Evolutionary conservation across 2,113 vertebrate genomes (phyloP).

Genomic region (Leptosomus discolor): DNA sequence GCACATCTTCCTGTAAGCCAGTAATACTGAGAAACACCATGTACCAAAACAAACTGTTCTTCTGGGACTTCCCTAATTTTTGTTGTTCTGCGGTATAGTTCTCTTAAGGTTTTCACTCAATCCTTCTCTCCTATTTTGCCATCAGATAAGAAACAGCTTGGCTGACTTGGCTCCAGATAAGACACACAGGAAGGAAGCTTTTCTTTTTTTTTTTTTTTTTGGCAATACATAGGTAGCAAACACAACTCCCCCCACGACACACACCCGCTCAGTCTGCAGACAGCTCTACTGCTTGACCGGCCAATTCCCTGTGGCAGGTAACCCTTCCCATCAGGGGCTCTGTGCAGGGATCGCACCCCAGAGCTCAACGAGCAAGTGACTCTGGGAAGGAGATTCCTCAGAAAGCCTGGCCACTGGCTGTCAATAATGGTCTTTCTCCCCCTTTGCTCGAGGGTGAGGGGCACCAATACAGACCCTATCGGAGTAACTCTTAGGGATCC

Average conservation of each 20-base stretch:
- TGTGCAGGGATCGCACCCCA: not conserved
- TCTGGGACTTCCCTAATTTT: not conserved
- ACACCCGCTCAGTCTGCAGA: not conserved
- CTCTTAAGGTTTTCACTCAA: not conserved
- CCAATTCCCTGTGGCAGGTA: not conserved
- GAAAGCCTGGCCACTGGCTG: not conserved
- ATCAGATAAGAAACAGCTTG: not conserved
- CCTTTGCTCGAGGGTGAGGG: not conserved
- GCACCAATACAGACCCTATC: accelerated
- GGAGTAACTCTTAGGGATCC: not conserved
- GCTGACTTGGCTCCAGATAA: not conserved
- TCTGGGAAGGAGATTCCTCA: not conserved
- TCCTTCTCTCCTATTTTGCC: not conserved
- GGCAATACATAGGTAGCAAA: not conserved
- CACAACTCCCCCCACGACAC: not conserved
- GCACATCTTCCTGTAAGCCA: not conserved
- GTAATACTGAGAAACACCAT: not conserved
- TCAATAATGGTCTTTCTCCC: not conserved
- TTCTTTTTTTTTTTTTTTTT: not conserved
- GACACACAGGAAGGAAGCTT: not conserved
- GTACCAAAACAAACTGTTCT: not conserved
- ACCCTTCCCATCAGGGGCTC: not conserved
- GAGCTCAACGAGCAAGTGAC: not conserved
- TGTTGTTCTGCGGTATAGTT: not conserved
- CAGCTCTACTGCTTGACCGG: not conserved